Evolutionary conservation across 2,888 invertebrate species (phyloP), one percentile per base, ranked within the genome.

Genomic region (Dolichomitus sp.): DNA sequence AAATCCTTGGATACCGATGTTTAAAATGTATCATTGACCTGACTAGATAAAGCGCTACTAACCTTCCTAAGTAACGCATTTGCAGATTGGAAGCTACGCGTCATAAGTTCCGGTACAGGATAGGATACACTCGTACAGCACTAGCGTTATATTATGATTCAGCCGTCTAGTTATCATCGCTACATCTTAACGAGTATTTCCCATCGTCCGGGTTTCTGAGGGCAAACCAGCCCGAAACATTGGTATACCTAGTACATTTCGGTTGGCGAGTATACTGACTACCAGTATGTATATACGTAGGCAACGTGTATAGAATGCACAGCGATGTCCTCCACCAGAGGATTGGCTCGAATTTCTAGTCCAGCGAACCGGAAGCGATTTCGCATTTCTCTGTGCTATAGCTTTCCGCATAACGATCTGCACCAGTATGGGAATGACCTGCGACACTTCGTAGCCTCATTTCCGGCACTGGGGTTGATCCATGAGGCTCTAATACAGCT

Each of bases 291-390:
- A 48, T 42, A 37, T 63, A 54, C n/a, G 23, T 40, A 74, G 14
- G 63, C 42, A 17, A 54, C 50, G 23, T 57, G 6, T 57, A 52
- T 12, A 68, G 27, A 11, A 75, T 40, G 54, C 54, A 57, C 52
- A 57, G 23, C 30, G 40, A 23, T 50, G 73, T 52, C 81, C 82
- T 84, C 73, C 66, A 66, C 80, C 72, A 66, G 66, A 83, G 84
- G 86, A 89, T 89, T 88, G 87, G 88, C 86, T 87, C 81, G 87
- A 88, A 89, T 89, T 90, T 90, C 89, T 89, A 86, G 86, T 84
- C 86, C 90, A 86, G 57, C 82, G 90, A 89, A 76, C 88, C 89
- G 87, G 88, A 90, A 90, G 90, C 86, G 87, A 90, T 89, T 89
- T 88, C 89, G 30, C 52, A 52, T 37, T 70, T 54, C 40, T 54